Conservation (phyloP, 2,113 vertebrate genomes). For the Baryphthengus martii region DNA sequence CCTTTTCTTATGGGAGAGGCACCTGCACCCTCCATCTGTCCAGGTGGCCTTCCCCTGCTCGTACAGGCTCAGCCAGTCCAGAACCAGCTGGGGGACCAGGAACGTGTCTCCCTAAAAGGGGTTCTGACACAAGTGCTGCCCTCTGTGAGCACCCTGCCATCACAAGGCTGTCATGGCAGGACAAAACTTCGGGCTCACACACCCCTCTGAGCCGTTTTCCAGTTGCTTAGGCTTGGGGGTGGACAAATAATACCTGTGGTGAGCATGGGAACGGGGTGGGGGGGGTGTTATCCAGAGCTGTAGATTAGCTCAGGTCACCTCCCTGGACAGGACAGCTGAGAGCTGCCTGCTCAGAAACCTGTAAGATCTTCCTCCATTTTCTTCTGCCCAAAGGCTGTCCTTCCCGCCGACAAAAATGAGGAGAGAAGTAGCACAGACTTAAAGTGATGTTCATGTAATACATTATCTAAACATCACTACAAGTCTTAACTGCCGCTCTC, state of each 20-base stretch:
- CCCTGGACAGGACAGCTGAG: background rate
- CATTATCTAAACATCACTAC: slow-evolving; percentile 99
- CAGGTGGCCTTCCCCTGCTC: background rate
- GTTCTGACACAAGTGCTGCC: background rate
- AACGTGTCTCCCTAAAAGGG: background rate
- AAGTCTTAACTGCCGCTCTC: slow-evolving; percentile 94
- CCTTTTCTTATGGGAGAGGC: background rate
- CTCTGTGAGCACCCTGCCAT: background rate
- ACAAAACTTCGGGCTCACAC: background rate
- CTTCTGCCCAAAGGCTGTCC: slow-evolving; percentile 65
- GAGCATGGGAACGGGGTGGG: background rate
- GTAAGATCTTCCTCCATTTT: slow-evolving; percentile 45
- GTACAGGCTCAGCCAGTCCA: background rate
- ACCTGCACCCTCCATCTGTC: background rate
- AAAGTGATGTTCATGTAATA: slow-evolving; percentile 99
- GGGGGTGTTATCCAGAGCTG: background rate
- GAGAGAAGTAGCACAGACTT: slow-evolving; percentile 98
- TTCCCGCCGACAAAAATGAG: slow-evolving; percentile 61
- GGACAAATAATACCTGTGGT: background rate
- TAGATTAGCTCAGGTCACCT: background rate
- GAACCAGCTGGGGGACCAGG: background rate
- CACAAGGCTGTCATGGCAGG: background rate
- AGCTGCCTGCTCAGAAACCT: slow-evolving; percentile 4
- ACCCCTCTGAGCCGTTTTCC: background rate
- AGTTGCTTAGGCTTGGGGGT: background rate